phyloP scores from a whole-genome alignment of 2,113 vertebrate species.

The Brachyhypopomus gauderio region DNA sequence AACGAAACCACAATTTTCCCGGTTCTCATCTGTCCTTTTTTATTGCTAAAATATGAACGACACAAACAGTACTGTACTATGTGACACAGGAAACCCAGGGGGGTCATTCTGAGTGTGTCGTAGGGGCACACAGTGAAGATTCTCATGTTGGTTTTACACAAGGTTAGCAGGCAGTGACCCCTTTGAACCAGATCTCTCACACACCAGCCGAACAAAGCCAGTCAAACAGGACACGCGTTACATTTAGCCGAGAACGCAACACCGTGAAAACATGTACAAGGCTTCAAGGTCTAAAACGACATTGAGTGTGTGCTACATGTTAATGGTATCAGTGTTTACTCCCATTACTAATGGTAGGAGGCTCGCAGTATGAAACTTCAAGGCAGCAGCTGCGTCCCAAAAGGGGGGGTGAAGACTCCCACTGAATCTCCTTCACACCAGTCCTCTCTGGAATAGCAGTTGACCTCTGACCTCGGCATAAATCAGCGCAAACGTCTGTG shows the following conservation, averaged over 20 bases:
- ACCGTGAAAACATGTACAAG: no score
- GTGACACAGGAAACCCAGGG: neutral
- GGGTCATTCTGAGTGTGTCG: neutral
- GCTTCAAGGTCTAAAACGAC: neutral
- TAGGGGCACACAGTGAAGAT: neutral
- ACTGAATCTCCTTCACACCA: constrained; percentile 48
- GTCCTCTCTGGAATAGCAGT: constrained; percentile 61
- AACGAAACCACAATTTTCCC: neutral
- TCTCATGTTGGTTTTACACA: neutral
- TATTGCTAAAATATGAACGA: neutral
- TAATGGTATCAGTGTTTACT: neutral
- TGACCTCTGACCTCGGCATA: constrained; percentile 69
- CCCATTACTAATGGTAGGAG: neutral
- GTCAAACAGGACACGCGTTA: neutral
- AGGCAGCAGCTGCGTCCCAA: neutral
- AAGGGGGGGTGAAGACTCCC: constrained; percentile 34
- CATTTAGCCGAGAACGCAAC: no score
- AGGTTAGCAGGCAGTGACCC: neutral
- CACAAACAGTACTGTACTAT: no score
- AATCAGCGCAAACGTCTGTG: constrained; percentile 65
- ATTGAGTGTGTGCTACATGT: neutral
- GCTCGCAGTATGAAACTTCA: neutral
- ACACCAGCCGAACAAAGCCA: neutral
- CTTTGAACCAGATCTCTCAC: neutral
- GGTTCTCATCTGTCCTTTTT: neutral